Evolutionary conservation across 2,888 invertebrate species (phyloP).

Genomic region (Lasioglossum vierecki): DNA sequence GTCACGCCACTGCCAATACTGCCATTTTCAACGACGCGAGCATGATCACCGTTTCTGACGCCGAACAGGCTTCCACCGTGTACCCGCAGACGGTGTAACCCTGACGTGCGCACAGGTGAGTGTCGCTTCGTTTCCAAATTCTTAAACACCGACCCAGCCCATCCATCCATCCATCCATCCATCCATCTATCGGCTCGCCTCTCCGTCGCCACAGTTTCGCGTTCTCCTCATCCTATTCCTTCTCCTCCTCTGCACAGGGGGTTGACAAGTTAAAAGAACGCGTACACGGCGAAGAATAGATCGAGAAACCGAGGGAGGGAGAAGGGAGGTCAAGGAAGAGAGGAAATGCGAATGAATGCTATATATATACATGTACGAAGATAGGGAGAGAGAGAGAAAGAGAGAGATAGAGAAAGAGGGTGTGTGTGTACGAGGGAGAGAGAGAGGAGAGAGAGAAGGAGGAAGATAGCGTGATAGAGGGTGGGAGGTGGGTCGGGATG

Average conservation of each 20-base stretch:
- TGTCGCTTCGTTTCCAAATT: slow-evolving; percentile 15
- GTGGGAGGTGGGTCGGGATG: background rate
- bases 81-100: slow-evolving; percentile 60
- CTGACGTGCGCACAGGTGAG: slow-evolving; percentile 59
- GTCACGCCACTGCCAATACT: slow-evolving; percentile 70
- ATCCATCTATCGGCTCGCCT: background rate
- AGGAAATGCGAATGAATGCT: slow-evolving; percentile 10
- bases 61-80: slow-evolving; percentile 63
- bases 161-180: background rate
- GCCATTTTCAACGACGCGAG: slow-evolving; percentile 62
- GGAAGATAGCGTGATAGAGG: slow-evolving; percentile 20
- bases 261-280: background rate
- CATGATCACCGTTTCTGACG: slow-evolving; percentile 51
- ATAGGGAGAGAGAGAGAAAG: background rate
- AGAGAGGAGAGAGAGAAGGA: background rate
- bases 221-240: background rate
- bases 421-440: slow-evolving; percentile 3
- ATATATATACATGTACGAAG: background rate
- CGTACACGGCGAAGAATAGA: background rate
- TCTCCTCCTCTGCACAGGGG: background rate
- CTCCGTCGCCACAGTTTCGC: background rate
- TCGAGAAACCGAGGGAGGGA: background rate
- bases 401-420: background rate
- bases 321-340: background rate
- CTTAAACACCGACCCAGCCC: slow-evolving; percentile 28